Conservation (phyloP, 2,113 vertebrate species). For the Nothoprocta perdicaria region DNA sequence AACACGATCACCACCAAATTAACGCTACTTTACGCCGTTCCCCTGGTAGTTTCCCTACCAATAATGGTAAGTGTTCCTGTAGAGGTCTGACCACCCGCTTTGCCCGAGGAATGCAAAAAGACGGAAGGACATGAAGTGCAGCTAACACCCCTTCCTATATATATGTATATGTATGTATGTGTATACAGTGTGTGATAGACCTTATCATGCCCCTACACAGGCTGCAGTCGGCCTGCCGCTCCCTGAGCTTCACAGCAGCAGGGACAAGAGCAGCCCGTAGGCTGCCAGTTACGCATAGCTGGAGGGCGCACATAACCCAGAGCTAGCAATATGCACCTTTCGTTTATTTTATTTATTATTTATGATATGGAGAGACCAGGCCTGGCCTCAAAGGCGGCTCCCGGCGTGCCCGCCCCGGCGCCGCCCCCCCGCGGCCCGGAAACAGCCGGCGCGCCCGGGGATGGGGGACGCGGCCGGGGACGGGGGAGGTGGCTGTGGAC, state of each 20-base stretch:
- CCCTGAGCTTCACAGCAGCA: not conserved
- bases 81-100: not conserved
- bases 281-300: not conserved
- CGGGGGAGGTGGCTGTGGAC: not conserved
- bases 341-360: not conserved
- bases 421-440: too few relatives aligned
- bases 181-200: too few relatives aligned
- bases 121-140: not conserved
- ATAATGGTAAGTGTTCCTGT: not conserved
- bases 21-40: not conserved
- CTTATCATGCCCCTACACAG: not conserved
- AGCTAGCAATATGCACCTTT: not conserved
- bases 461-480: not conserved
- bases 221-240: too few relatives aligned
- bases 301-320: not conserved
- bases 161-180: not conserved
- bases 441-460: fast-evolving
- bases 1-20: not conserved
- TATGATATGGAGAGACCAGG: too few relatives aligned
- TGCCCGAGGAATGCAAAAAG: not conserved
- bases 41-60: not conserved
- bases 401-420: too few relatives aligned
- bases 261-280: fast-evolving
- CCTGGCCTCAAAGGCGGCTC: too few relatives aligned
- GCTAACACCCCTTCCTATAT: not conserved